Percentiles rank a stretch among this genome's conserved stretches.
phyloP scores from a whole-genome alignment of 2,888 invertebrate species.

The Pristionchus entomophagus region DNA sequence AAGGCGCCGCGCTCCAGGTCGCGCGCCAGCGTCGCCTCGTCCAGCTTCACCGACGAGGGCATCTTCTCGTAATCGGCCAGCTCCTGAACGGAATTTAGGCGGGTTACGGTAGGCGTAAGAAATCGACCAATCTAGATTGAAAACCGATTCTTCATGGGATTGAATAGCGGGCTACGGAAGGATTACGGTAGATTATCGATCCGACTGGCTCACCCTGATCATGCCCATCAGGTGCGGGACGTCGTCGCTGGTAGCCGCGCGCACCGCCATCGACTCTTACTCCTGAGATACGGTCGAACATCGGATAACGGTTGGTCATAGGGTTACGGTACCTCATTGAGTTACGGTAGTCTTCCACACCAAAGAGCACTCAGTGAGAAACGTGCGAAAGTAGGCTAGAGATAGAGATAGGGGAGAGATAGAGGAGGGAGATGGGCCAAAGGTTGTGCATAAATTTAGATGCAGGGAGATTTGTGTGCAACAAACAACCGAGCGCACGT shows the following conservation, averaged over 20 bases:
- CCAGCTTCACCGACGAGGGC: conserved; percentile 57
- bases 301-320: not conserved
- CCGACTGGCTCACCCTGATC: conserved; percentile 41
- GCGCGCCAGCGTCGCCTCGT: conserved; percentile 51
- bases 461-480: not conserved
- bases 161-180: no score
- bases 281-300: not conserved
- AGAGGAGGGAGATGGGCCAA: not conserved
- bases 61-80: conserved; percentile 67
- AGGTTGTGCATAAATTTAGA: not conserved
- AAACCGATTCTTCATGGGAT: not conserved
- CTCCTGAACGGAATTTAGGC: conserved; percentile 53
- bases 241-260: conserved; percentile 2
- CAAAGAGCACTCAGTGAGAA: not conserved
- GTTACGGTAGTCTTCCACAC: not conserved
- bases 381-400: not conserved
- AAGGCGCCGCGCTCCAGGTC: conserved; percentile 56
- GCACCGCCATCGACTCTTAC: conserved; percentile 2
- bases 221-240: conserved; percentile 37
- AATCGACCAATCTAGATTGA: no score
- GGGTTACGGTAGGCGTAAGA: not conserved
- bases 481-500: not conserved
- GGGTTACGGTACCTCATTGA: not conserved
- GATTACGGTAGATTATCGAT: not conserved
- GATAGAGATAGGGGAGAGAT: not conserved